phyloP scores from a whole-genome alignment of 2,797 vertebrate genomes.

The Cyprinodon diabolis region DNA sequence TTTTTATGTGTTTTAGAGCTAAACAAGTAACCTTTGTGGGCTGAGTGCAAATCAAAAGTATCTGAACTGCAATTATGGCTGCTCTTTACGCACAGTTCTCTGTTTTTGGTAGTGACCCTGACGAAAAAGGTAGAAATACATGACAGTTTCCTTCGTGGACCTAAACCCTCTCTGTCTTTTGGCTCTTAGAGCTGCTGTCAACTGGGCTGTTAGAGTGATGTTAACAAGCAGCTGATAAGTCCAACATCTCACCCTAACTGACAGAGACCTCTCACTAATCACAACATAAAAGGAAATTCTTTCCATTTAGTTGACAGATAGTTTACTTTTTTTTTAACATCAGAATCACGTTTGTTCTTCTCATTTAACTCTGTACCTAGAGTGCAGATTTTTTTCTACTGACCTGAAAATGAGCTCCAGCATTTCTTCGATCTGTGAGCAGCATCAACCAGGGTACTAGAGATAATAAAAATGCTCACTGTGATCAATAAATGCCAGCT shows the following conservation, averaged over 20 bases:
- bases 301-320: neutral
- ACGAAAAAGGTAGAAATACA: neutral
- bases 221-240: slow-evolving; percentile 5
- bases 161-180: neutral
- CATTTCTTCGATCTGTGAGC: neutral
- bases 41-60: slow-evolving; percentile 3
- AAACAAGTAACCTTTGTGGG: neutral
- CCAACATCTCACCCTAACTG: neutral
- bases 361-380: neutral
- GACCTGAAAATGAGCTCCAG: neutral
- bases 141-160: neutral
- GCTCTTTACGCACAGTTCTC: neutral
- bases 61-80: slow-evolving; percentile 4
- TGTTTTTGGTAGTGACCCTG: neutral
- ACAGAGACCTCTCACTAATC: neutral
- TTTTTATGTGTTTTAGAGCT: neutral
- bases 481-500: neutral
- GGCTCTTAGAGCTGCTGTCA: slow-evolving; percentile 1
- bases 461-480: neutral
- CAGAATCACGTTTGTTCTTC: neutral
- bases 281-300: neutral
- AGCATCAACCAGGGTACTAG: neutral
- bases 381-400: neutral
- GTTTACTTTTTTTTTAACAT: neutral
- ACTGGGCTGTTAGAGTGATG: neutral